A percentile compares a stretch with the other conserved stretches of the same genome.
Evolutionary conservation across 2,888 invertebrate species (phyloP).

Genomic region (Onthophagus sagittarius): DNA sequence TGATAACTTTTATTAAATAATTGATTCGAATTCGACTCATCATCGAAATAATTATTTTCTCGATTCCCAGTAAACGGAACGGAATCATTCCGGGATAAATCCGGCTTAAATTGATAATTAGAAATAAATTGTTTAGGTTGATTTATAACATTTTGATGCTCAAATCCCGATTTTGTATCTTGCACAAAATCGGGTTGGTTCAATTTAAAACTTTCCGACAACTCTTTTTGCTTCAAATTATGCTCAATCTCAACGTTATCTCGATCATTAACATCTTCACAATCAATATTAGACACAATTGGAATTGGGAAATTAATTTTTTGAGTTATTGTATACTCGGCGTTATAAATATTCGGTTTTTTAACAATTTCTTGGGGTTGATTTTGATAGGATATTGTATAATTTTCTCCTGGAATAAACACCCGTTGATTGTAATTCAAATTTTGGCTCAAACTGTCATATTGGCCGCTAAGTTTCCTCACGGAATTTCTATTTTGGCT

Average conservation of each 20-base stretch:
- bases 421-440: not conserved
- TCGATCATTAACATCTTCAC: too few relatives aligned
- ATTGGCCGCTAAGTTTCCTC: constrained; percentile 45
- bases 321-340: constrained; percentile 16
- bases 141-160: not conserved
- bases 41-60: not conserved
- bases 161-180: not conserved
- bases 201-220: not conserved
- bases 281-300: too few relatives aligned
- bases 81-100: not conserved
- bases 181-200: not conserved
- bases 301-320: not conserved
- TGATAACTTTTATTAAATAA: too few relatives aligned
- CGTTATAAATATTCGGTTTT: constrained; percentile 17
- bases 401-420: constrained; percentile 19
- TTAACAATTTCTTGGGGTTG: not conserved
- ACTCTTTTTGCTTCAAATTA: constrained; percentile 2
- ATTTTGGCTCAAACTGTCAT: constrained; percentile 31
- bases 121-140: constrained; percentile 31
- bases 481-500: constrained; percentile 36
- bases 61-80: not conserved
- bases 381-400: not conserved
- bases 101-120: constrained; percentile 32
- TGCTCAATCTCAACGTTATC: not conserved
- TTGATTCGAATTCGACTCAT: not conserved